These are phyloP conservation scores for Atopsyche davidsoni DNA, from an alignment of 1,140 invertebrate genomes.

Conservation along the genomic window DNA sequence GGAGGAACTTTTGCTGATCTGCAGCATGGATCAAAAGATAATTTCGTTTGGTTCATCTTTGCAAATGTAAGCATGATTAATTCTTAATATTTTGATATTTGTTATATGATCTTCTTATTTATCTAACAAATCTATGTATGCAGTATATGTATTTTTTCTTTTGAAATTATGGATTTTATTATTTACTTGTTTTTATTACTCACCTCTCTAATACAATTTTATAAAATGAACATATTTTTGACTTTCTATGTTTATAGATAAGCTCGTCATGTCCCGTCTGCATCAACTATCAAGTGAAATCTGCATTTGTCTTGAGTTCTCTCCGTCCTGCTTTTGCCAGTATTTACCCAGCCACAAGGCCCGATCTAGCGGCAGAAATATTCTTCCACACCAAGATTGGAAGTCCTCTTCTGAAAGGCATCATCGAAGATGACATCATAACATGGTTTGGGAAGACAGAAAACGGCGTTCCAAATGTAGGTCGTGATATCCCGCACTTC, in stretches of 20 bases:
- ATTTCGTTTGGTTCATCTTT: constrained; percentile 59
- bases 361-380: constrained; percentile 54
- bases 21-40: constrained; percentile 51
- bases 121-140: too few species aligned
- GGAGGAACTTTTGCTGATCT: constrained; percentile 49
- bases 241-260: constrained; percentile 36
- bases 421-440: constrained; percentile 57
- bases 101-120: constrained; percentile 8
- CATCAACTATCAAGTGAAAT: constrained; percentile 51
- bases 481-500: constrained; percentile 42
- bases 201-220: background rate
- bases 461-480: constrained; percentile 39
- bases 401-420: constrained; percentile 50
- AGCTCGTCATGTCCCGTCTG: constrained; percentile 53
- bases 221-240: too few species aligned
- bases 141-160: background rate
- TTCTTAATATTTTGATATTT: constrained; percentile 20
- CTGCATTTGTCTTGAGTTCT: constrained; percentile 51
- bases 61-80: constrained; percentile 49
- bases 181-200: too few species aligned
- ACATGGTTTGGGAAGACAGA: constrained; percentile 57
- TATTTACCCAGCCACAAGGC: constrained; percentile 52
- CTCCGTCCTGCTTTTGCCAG: constrained; percentile 55
- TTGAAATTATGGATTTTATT: too few species aligned
- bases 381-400: constrained; percentile 55